Evolutionary conservation across 1,140 invertebrate species (phyloP), one percentile per base, ranked within the genome.

Genomic region (Laupala kohalensis): DNA sequence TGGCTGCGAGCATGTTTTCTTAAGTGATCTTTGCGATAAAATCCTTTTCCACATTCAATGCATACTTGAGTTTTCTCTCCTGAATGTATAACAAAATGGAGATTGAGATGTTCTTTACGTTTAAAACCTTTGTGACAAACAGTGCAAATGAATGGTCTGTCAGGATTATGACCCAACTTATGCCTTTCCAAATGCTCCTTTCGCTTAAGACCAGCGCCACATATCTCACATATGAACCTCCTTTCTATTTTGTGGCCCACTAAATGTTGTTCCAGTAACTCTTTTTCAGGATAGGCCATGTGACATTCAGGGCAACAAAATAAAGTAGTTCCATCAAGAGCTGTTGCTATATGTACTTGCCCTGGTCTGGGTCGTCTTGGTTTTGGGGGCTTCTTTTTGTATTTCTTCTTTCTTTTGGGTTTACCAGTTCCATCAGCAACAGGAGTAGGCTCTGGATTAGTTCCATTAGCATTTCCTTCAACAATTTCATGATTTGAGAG

Each of bases 1-100:
- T 92, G 91, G 25, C 89, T 90, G 63, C 89, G 85, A 25, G 89
- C 85, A 77, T 92, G 90, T 76, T 92, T 92, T 72, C 88, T 84
- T 66, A 92, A 80, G 79, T 93, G 91, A 77, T 93, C 91, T 74
- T 91, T 92, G n/a, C 91, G 84, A 78, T 92, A 92, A 76, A 93
- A 93, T 25, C 90, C 90, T 83, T 90, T 90, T 23, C 88, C 87
- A 75, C 89, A 90, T 74, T 89, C 87, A 1, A 79, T 80, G 72
- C 87, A 90, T 29, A 88, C 85, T 78, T 92, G 90, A 2, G 89
- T 91, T 79, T 93, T 93, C 75, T 92, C 88, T 24, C 90, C 90
- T 5, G 89, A 90, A 79, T 92, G 90, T 77, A 92, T 92, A 69
- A 92, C 89, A 74, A 88, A 89, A 80, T 92, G 90, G 63, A 91